Evolutionary conservation across 2,113 vertebrate species (phyloP).

Genomic region (Coturnix japonica): DNA sequence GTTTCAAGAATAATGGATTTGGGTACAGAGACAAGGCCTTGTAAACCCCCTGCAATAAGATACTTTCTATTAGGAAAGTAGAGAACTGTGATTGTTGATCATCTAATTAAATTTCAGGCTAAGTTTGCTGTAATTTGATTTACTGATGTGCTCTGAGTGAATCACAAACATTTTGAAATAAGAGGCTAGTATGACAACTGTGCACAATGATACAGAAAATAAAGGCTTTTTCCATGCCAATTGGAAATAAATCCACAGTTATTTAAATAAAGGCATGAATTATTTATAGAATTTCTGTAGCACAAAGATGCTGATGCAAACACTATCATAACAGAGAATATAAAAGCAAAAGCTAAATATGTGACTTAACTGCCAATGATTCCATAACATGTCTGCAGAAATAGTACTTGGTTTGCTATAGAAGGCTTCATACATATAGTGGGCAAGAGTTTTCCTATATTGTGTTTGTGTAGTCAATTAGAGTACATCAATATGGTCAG

Average conservation of each 20-base stretch:
- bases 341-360: constrained; percentile 8
- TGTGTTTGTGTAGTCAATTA: neutral
- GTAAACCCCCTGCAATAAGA: neutral
- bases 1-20: neutral
- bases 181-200: neutral
- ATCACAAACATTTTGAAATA: constrained; percentile 25
- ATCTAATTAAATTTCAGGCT: constrained; percentile 35
- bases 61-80: neutral
- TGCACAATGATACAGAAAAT: constrained; percentile 28
- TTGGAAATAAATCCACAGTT: constrained; percentile 45
- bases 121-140: constrained; percentile 12
- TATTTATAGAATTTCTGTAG: constrained; percentile 20
- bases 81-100: neutral
- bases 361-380: constrained; percentile 6
- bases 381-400: neutral
- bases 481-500: neutral
- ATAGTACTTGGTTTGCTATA: neutral
- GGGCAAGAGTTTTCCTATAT: neutral
- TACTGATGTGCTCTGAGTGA: constrained; percentile 1
- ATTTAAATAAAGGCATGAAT: constrained; percentile 45
- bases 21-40: neutral
- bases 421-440: neutral
- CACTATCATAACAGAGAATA: neutral
- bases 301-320: constrained; percentile 21
- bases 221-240: constrained; percentile 27